Evolutionary conservation across 2,113 vertebrate genomes (phyloP), one percentile per base, ranked within the genome.

Genomic region (Myxocyprinus asiaticus): DNA sequence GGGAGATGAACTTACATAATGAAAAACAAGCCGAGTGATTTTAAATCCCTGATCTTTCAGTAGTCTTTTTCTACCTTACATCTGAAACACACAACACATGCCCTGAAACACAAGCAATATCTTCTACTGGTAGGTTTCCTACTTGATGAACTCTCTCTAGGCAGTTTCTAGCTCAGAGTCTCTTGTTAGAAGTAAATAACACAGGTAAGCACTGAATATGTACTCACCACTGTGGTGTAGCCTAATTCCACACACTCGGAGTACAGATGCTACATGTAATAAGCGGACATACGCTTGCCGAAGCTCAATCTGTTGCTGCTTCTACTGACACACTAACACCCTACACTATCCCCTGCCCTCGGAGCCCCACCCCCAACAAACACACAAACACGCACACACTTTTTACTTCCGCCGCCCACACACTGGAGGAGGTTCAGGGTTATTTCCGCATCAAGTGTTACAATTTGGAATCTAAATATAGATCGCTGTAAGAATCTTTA

Each of bases 151-250:
- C 22, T 33, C 22, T 33, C 22, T 63, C 4, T 45, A 9, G 9
- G 7, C 44, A 17, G 7, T 56, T 42, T 43, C 42, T 43, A 48
- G 8, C 7, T 44, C 3, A n/a, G 8, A 11, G 22, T 58, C 50
- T 70, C 7, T 15, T 58, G 44, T 61, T 5, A 4, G 9, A 58
- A 6, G 45, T 50, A 5, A 70, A 48, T 66, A 65, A n/a, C 55
- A 58, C 6, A 11, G 45, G 45, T 50, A 58, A 76, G 42, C 45
- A 8, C 50, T 17, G 14, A 59, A 56, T 9, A 56, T 43, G 42
- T 85, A 85, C 83, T 86, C 81, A 85, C 85, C 85, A 76, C 17
- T 43, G 9, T 10, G 22, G 22, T 51, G 53, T 55, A 66, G 74
- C 65, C 8, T 45, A 51, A 83, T 10, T 75, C 59, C 76, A 78